Evolutionary conservation across 2,888 invertebrate genomes (phyloP).

Genomic region (Sericinus montela): DNA sequence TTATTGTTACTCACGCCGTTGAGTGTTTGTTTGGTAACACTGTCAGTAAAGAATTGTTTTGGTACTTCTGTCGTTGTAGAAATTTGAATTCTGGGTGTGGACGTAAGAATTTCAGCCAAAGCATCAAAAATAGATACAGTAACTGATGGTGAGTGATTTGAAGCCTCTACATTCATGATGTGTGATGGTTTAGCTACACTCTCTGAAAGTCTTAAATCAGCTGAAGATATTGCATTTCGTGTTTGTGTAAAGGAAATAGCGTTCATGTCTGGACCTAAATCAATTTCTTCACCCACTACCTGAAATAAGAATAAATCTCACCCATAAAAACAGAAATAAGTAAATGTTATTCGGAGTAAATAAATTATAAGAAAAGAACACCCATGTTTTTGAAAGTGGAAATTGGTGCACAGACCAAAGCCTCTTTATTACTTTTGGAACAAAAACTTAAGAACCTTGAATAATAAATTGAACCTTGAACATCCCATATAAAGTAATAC

Average conservation of each 20-base stretch:
- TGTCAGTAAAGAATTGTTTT: conserved; percentile 54
- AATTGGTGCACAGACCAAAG: conserved; percentile 73
- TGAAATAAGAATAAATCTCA: conserved; percentile 78
- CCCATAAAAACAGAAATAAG: conserved; percentile 70
- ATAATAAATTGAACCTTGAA: too few relatives aligned
- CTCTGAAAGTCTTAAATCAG: conserved; percentile 71
- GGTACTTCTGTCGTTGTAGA: conserved; percentile 61
- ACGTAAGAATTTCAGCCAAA: conserved; percentile 78
- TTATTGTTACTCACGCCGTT: conserved; percentile 75
- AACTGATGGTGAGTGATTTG: conserved; percentile 77
- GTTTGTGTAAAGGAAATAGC: conserved; percentile 73
- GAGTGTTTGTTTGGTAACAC: conserved; percentile 60
- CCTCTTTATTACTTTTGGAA: conserved; percentile 70
- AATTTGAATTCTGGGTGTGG: conserved; percentile 65
- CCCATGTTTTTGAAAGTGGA: conserved; percentile 32
- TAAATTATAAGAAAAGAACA: conserved; percentile 25
- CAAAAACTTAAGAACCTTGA: conserved; percentile 21
- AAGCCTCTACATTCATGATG: conserved; percentile 76
- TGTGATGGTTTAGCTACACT: conserved; percentile 68
- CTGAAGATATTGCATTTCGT: conserved; percentile 69
- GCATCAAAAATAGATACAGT: conserved; percentile 80
- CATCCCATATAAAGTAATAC: not conserved
- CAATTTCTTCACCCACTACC: conserved; percentile 76
- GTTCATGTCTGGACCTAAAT: conserved; percentile 74
- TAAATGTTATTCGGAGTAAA: conserved; percentile 29